These are phyloP conservation scores for Tachina grossa DNA, from an alignment of 2,888 invertebrate genomes.

Conservation along the genomic window DNA sequence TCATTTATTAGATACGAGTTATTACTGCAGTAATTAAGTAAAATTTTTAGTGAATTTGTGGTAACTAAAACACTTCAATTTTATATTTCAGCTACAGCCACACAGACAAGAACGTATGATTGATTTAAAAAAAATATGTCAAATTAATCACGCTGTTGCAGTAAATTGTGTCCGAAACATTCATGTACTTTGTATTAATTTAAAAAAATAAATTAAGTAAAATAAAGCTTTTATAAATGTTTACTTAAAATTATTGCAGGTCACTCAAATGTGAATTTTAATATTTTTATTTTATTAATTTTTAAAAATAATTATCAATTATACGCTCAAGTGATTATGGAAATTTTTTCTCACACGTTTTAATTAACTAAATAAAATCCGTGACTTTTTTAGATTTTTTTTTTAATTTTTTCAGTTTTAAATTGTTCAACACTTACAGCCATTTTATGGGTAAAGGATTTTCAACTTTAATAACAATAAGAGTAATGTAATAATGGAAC, in stretches of 20 bases:
- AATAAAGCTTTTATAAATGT: background rate
- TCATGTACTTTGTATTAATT: background rate
- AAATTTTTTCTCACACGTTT: background rate
- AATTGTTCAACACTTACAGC: conserved; percentile 77
- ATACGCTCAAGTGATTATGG: conserved; percentile 18
- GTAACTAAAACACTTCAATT: conserved; percentile 34
- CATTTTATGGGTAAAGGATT: conserved; percentile 74
- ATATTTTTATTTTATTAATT: conserved; percentile 2
- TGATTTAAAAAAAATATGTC: conserved; percentile 9
- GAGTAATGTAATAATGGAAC: conserved; percentile 37
- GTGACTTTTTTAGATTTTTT: background rate
- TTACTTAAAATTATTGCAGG: background rate
- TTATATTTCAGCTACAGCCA: background rate
- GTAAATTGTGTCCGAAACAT: conserved; percentile 15
- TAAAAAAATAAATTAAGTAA: conserved; percentile 6
- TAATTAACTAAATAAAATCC: background rate
- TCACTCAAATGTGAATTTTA: conserved; percentile 22
- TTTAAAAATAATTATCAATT: conserved; percentile 43
- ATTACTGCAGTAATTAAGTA: conserved; percentile 29
- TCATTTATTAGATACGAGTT: conserved; percentile 13
- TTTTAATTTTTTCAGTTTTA: background rate
- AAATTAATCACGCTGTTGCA: background rate
- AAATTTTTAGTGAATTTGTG: conserved; percentile 36
- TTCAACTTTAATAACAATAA: conserved; percentile 21
- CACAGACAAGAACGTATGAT: conserved; percentile 16